These are phyloP conservation scores for Ammospiza nelsoni DNA, from an alignment of 2,113 vertebrate genomes.

Conservation along the genomic window DNA sequence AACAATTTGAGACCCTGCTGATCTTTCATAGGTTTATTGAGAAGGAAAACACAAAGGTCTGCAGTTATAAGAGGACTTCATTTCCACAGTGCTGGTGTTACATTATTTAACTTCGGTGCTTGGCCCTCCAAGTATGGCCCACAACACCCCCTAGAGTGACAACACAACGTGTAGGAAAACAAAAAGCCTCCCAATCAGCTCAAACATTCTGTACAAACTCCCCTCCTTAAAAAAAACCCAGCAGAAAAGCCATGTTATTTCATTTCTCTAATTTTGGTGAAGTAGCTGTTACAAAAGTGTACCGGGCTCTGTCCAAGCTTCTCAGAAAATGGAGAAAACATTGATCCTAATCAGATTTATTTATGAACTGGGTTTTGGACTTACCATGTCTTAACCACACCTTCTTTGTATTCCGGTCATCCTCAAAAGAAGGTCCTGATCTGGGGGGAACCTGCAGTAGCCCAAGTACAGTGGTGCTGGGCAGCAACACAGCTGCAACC, in stretches of 20 bases:
- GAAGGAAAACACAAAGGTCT: background rate
- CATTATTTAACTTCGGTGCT: accelerated
- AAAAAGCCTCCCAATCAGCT: background rate
- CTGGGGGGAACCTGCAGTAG: background rate
- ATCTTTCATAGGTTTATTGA: background rate
- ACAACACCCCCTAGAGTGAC: background rate
- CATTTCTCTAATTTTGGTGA: background rate
- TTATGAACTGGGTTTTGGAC: background rate
- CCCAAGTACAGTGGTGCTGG: background rate
- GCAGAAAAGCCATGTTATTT: background rate
- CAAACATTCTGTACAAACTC: background rate
- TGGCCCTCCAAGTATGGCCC: background rate
- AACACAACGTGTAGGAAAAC: accelerated
- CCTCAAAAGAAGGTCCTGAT: background rate
- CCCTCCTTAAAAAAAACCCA: background rate
- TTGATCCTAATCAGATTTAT: background rate
- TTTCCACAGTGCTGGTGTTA: background rate
- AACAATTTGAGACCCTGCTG: background rate
- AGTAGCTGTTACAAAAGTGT: background rate
- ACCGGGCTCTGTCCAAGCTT: background rate
- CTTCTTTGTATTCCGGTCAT: background rate
- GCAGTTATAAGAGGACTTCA: background rate
- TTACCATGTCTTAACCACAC: background rate
- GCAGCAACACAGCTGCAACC: background rate
- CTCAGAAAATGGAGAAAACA: background rate